Percentiles rank a stretch among this genome's conserved stretches.
Conservation (phyloP, 2,797 vertebrate genomes). For the Mormyrus hasselquistii region DNA sequence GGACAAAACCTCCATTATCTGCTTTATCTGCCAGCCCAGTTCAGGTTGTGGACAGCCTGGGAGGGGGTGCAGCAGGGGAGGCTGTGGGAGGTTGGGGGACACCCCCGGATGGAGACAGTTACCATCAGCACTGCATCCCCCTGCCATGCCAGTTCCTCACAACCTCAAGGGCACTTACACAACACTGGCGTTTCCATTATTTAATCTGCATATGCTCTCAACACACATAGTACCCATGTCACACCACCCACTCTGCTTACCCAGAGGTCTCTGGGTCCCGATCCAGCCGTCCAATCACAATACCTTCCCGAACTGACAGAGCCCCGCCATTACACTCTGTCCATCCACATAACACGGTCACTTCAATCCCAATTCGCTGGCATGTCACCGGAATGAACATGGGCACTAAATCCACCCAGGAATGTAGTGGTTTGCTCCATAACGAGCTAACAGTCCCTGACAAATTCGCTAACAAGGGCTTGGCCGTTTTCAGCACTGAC, state of each 20-base stretch:
- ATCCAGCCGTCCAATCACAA: not conserved
- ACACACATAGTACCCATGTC: not conserved
- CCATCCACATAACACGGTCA: not conserved
- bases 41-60: not conserved
- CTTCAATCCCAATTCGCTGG: not conserved
- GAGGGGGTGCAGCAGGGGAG: not conserved
- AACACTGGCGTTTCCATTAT: not conserved
- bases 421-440: not conserved
- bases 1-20: not conserved
- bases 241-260: not conserved
- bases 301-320: not conserved
- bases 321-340: not conserved
- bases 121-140: not conserved
- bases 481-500: not conserved
- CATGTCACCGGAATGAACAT: not conserved
- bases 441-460: not conserved
- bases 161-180: not conserved
- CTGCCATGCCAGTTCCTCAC: not conserved
- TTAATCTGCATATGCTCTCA: conserved; percentile 22
- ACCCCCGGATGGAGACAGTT: not conserved
- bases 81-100: not conserved
- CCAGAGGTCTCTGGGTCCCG: not conserved
- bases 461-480: not conserved
- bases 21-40: not conserved
- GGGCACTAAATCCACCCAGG: not conserved